Conservation (phyloP, 2,888 invertebrate genomes). For the Biston betularia region DNA sequence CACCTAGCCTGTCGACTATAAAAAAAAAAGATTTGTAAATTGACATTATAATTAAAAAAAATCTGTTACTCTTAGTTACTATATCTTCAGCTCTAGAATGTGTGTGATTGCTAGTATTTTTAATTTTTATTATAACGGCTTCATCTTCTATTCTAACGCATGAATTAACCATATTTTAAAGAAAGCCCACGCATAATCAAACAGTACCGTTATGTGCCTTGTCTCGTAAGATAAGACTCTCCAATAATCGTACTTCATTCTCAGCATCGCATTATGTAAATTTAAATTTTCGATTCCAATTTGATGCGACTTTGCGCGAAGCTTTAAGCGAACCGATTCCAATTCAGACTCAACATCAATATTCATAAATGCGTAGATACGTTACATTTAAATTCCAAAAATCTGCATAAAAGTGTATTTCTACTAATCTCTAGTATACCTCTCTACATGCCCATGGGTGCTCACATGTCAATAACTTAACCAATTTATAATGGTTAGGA, state of each 20-base stretch:
- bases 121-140: conserved; percentile 18
- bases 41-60: background rate
- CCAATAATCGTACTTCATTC: conserved; percentile 42
- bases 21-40: background rate
- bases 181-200: conserved; percentile 28
- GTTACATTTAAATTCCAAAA: conserved; percentile 51
- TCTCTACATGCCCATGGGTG: conserved; percentile 38
- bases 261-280: conserved; percentile 44
- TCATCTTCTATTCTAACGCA: conserved; percentile 24
- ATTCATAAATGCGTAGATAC: conserved; percentile 50
- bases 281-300: conserved; percentile 45
- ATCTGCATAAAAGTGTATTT: conserved; percentile 51
- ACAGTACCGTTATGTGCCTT: conserved; percentile 29
- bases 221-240: conserved; percentile 35
- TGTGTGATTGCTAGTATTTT: background rate
- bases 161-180: conserved; percentile 28
- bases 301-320: conserved; percentile 47
- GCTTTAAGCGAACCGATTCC: conserved; percentile 44
- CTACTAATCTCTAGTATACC: conserved; percentile 17
- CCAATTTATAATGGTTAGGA: conserved; percentile 43
- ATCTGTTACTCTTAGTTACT: background rate
- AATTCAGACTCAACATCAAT: conserved; percentile 49
- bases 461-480: conserved; percentile 37
- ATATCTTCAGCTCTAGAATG: background rate
- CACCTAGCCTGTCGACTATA: too few relatives aligned